These are phyloP conservation scores for Anoplolepis gracilipes DNA, from an alignment of 1,140 invertebrate species.

Conservation along the genomic window DNA sequence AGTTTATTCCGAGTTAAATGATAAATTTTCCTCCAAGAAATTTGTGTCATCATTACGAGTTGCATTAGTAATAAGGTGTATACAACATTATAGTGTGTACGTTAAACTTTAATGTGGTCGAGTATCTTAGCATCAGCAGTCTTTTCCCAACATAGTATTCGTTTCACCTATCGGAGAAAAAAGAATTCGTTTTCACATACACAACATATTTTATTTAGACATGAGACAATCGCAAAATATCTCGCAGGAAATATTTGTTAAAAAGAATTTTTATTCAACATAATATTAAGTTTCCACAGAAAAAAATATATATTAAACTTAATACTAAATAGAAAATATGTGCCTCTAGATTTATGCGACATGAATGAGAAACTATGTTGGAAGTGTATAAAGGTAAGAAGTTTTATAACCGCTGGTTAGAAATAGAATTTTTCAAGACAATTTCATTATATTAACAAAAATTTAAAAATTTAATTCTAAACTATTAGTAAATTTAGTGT, in stretches of 20 bases:
- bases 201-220: neutral
- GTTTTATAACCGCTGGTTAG: neutral
- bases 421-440: neutral
- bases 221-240: neutral
- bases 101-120: slow-evolving; percentile 29
- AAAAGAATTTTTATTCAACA: neutral
- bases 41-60: neutral
- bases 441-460: neutral
- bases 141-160: neutral
- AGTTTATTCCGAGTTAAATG: neutral
- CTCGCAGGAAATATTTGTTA: neutral
- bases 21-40: neutral
- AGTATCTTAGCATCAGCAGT: neutral
- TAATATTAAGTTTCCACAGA: neutral
- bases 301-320: neutral
- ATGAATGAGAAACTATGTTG: neutral
- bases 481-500: no score
- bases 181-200: neutral
- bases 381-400: neutral
- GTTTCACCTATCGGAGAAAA: neutral
- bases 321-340: neutral
- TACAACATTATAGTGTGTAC: neutral
- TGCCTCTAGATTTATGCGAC: neutral
- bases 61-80: neutral
- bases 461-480: no score